Evolutionary conservation across 2,797 vertebrate genomes (phyloP), one percentile per base, ranked within the genome.

Genomic region (Jordanella pulchra): DNA sequence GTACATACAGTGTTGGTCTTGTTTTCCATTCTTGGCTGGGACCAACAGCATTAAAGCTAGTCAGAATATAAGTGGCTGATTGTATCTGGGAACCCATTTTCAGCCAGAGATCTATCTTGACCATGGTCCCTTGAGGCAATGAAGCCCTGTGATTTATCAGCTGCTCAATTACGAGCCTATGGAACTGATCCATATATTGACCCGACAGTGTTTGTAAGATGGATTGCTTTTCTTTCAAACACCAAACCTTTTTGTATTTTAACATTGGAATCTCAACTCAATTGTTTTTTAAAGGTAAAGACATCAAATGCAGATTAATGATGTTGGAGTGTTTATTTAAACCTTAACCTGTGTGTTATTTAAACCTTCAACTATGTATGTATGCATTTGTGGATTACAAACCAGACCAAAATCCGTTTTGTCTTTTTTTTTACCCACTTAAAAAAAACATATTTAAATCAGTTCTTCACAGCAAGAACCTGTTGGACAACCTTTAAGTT

Each of bases 91-190:
- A 75, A 25, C 2, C 6, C 35, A 12, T 66, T 79, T 51, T 30
- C 47, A 23, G 21, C 17, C 47, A 23, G 35, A 51, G 28, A 27
- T 71, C 17, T 23, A 12, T 28, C 47, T 3, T 2, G 48, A 51
- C 23, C 21, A 27, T n/a, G 39, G 18, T 75, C 67, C 71, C n/a
- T 1, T 7, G 39, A 47, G 66, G 69, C 65, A n/a, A 44, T 9
- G 6, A 7, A 39, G 53, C 75, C 14, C 27, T 58, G 64, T 60
- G 78, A 80, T 73, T 80, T 53, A 81, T 77, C 11, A 13, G 23
- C 50, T 69, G 71, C 84, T 77, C 75, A 72, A 77, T 75, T 65
- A 73, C 50, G 47, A 74, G n/a, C 28, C 71, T 65, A 47, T 81
- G 74, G 71, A 71, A 76, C 66, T n/a, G 32, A 54, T 54, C 66